Base-by-base conservation (phyloP, 92 coral and sea anemone species). In the Actinernus sp. region DNA sequence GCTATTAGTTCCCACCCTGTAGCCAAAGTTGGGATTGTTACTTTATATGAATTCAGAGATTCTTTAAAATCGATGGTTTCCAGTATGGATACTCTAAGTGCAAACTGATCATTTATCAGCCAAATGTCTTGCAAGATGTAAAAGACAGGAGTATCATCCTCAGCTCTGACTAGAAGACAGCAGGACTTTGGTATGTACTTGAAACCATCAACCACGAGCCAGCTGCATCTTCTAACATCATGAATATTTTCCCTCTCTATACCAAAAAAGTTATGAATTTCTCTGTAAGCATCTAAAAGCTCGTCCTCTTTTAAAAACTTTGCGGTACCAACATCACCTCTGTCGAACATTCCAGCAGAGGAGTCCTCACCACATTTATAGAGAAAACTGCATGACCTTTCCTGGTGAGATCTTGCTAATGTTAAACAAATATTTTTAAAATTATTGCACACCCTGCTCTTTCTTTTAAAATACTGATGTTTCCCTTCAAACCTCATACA, bases 141-240 rank as follows among this genome's bases (percentile, higher is more conserved):
- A 62, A 62, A 29, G 39, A 62, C 12, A 55, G 69, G 69, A 28
- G 55, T 62, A n/a, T 62, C 69, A 34, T 22, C 53, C 49, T 32
- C 47, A 58, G 65, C 26, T 59, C 46, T 52, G 12, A 72, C 11
- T 52, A 72, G 60, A 4, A 72, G 68, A 49, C 47, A 22, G 49
- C 79, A 72, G 4, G 58, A 39, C 26, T 72, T 31, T 33, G 68
- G 68, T 22, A 58, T 49, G 65, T 72, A 72, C 59, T 72, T 72
- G 1, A 68, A 46, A 34, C 79, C 79, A 72, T 72, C 56, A 31
- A 44, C 37, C 31, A 55, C 58, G n/a, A 71, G 57, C 78, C 79
- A 72, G n/a, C 56, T 43, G 30, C 55, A 30, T 40, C 8, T 39
- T 52, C 22, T 16, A 51, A 60, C 79, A 59, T 8, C 21, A 47